phyloP scores from a whole-genome alignment of 2,797 vertebrate genomes.

The Molossus molossus region DNA sequence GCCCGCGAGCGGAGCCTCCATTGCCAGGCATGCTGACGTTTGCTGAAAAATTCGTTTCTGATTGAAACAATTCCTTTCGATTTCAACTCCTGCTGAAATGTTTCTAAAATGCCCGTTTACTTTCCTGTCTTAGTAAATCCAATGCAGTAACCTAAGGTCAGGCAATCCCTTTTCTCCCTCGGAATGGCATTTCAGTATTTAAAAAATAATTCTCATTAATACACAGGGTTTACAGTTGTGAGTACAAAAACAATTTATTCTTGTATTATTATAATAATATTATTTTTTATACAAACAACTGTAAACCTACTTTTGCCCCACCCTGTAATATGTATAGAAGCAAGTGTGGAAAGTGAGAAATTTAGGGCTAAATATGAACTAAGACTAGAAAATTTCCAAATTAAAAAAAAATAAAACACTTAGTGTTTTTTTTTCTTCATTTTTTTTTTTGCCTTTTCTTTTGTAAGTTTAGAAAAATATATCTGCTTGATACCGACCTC shows the following conservation, averaged over 20 bases:
- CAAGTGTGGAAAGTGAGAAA: not conserved
- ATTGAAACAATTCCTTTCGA: not conserved
- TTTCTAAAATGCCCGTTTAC: conserved; percentile 27
- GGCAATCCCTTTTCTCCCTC: not conserved
- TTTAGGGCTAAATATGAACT: not conserved
- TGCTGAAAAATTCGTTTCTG: conserved; percentile 15
- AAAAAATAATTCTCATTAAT: not conserved
- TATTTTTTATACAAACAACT: not conserved
- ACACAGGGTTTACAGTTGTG: not conserved
- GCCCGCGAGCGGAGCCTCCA: not conserved
- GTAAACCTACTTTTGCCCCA: not conserved
- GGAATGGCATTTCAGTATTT: not conserved
- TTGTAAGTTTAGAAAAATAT: not conserved
- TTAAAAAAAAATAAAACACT: not conserved
- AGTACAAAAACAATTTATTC: not conserved
- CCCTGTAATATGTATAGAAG: not conserved
- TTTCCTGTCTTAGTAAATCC: conserved; percentile 17
- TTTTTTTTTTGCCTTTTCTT: not conserved
- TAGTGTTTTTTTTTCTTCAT: too few species aligned
- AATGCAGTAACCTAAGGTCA: not conserved
- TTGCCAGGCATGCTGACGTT: not conserved
- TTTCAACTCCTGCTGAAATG: conserved; percentile 23
- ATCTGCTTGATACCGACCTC: not conserved
- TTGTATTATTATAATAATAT: not conserved
- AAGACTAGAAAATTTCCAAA: not conserved